Evolutionary conservation across 2,797 vertebrate species (phyloP).

Genomic region (Etheostoma nigrum): DNA sequence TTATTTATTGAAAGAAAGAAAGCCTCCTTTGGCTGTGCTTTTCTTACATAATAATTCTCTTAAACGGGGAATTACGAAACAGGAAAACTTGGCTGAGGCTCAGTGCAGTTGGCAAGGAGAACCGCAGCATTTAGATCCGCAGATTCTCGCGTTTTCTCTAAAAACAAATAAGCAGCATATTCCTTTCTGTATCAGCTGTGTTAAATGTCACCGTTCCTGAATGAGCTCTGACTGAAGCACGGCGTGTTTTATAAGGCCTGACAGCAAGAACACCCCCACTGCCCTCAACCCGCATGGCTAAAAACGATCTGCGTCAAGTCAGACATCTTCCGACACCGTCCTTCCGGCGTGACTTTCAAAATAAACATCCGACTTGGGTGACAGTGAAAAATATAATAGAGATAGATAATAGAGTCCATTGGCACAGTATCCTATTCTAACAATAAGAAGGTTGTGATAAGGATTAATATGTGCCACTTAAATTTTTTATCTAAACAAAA

Average conservation of each 20-base stretch:
- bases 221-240: neutral
- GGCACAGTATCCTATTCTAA: neutral
- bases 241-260: conserved; percentile 64
- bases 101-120: neutral
- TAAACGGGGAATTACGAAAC: conserved; percentile 66
- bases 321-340: rapidly evolving
- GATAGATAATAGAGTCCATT: neutral
- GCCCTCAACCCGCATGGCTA: conserved; percentile 59
- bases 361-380: conserved; percentile 6
- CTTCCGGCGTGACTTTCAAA: conserved; percentile 53
- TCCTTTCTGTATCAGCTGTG: neutral
- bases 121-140: neutral
- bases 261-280: conserved; percentile 20
- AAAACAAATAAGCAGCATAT: neutral
- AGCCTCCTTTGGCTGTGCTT: neutral
- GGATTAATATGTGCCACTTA: neutral
- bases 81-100: conserved; percentile 57
- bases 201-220: neutral
- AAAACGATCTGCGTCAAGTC: neutral
- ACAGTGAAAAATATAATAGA: too few relatives aligned
- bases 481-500: neutral
- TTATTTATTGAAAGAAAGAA: conserved; percentile 12
- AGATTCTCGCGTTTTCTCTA: rapidly evolving
- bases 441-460: neutral
- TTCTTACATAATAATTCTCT: conserved; percentile 61